Percentiles rank a stretch among this genome's conserved stretches.
Evolutionary conservation across 2,113 vertebrate genomes (phyloP).

Genomic region (Gnathonemus longibarbis): DNA sequence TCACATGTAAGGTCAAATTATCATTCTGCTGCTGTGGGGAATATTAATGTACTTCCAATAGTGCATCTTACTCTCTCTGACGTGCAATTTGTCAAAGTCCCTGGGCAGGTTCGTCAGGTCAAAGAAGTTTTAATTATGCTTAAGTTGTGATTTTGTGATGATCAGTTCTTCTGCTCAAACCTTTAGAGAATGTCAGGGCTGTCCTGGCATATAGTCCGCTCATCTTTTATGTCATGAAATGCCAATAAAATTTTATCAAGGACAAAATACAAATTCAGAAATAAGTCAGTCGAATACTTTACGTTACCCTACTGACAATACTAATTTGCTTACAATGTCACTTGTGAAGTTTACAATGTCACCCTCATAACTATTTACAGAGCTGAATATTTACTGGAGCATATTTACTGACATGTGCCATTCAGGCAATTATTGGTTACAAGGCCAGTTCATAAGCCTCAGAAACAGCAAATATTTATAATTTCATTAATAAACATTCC

Average conservation of each 20-base stretch:
- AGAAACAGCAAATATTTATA: background rate
- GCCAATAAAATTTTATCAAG: constrained; percentile 21
- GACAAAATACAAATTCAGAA: background rate
- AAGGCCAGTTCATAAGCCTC: background rate
- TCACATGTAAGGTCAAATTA: constrained; percentile 20
- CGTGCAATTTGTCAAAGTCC: constrained; percentile 44
- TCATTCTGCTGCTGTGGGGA: constrained; percentile 26
- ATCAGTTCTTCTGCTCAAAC: constrained; percentile 9
- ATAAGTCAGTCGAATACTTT: background rate
- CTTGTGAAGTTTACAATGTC: background rate
- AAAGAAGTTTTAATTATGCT: constrained; percentile 35
- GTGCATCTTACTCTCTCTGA: constrained; percentile 24
- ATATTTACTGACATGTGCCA: background rate
- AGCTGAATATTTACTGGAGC: background rate
- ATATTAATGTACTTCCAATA: constrained; percentile 33
- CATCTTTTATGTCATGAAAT: constrained; percentile 20
- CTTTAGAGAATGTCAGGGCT: constrained; percentile 10
- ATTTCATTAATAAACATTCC: background rate
- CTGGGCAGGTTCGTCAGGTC: constrained; percentile 35
- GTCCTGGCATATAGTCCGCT: constrained; percentile 26
- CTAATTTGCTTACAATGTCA: background rate
- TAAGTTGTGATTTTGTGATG: constrained; percentile 27
- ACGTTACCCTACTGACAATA: background rate
- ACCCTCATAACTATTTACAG: background rate
- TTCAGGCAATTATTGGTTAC: background rate